A percentile compares a stretch with the other conserved stretches of the same genome.
phyloP scores from a whole-genome alignment of 2,797 vertebrate species.

The Artibeus lituratus region DNA sequence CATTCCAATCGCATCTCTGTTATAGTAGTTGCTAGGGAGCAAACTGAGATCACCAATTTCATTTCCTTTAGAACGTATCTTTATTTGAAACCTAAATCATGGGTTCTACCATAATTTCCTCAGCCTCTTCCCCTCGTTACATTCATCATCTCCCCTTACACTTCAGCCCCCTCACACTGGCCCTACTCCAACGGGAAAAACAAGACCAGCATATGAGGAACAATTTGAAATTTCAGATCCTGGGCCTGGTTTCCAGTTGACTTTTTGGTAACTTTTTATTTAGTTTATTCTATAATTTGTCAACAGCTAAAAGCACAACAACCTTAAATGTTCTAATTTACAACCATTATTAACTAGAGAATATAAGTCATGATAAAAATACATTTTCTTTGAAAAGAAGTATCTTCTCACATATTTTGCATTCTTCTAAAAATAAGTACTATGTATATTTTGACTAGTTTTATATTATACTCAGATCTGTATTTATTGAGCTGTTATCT shows the following conservation, averaged over 20 bases:
- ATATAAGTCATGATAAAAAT: conserved; percentile 64
- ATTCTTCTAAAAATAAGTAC: conserved; percentile 23
- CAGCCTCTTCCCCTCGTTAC: conserved; percentile 38
- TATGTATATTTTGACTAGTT: not conserved
- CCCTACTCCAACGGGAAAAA: not conserved
- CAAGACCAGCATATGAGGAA: conserved; percentile 2
- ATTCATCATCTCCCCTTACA: conserved; percentile 19
- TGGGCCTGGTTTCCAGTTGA: not conserved
- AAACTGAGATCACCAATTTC: no score
- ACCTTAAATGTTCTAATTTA: conserved; percentile 69
- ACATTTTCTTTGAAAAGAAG: conserved; percentile 36
- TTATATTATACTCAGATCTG: no score
- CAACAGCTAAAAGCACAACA: conserved; percentile 33
- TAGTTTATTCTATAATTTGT: conserved; percentile 45
- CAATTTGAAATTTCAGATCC: conserved; percentile 12
- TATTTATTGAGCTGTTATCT: no score
- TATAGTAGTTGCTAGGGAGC: conserved; percentile 18
- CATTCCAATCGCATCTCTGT: conserved; percentile 10
- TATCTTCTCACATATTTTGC: conserved; percentile 45
- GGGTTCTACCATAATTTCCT: conserved; percentile 20
- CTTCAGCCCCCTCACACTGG: not conserved
- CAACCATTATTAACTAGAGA: conserved; percentile 66
- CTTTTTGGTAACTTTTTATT: conserved; percentile 55
- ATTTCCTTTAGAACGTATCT: no score
- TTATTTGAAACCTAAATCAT: not conserved